Evolutionary conservation across 1,140 invertebrate species (phyloP).

Genomic region (Scaptomyza hsui): DNA sequence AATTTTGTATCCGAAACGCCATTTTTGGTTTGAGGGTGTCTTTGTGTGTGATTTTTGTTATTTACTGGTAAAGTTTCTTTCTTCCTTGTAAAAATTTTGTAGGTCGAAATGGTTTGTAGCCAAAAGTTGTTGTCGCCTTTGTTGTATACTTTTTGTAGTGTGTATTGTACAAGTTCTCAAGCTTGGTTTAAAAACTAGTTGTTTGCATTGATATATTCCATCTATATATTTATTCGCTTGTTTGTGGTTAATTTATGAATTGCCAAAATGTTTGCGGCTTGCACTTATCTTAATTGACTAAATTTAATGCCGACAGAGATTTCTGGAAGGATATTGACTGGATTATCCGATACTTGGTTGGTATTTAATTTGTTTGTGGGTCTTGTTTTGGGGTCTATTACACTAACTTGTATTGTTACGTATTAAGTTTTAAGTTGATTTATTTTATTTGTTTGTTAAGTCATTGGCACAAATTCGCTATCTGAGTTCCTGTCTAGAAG

Average conservation of each 20-base stretch:
- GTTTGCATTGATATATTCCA: conserved; percentile 12
- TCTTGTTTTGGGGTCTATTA: conserved; percentile 8
- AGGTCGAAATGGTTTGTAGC: conserved; percentile 61
- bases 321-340: conserved; percentile 37
- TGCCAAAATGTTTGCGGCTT: conserved; percentile 33
- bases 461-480: conserved; percentile 74
- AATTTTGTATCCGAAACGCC: conserved; percentile 84
- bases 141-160: conserved; percentile 36
- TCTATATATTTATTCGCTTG: background rate
- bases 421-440: conserved; percentile 40
- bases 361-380: background rate
- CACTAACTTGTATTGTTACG: conserved; percentile 24
- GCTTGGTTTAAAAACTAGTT: conserved; percentile 22
- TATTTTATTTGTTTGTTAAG: conserved; percentile 19
- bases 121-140: conserved; percentile 54
- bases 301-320: conserved; percentile 47
- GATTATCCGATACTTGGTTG: conserved; percentile 12
- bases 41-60: conserved; percentile 29
- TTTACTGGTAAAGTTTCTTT: conserved; percentile 23
- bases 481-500: conserved; percentile 33
- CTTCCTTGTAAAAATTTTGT: conserved; percentile 42
- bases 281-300: conserved; percentile 69
- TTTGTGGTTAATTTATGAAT: background rate
- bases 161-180: conserved; percentile 41
- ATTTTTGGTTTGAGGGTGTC: conserved; percentile 63